Evolutionary conservation across 2,113 vertebrate genomes (phyloP).

Genomic region (Limanda limanda): DNA sequence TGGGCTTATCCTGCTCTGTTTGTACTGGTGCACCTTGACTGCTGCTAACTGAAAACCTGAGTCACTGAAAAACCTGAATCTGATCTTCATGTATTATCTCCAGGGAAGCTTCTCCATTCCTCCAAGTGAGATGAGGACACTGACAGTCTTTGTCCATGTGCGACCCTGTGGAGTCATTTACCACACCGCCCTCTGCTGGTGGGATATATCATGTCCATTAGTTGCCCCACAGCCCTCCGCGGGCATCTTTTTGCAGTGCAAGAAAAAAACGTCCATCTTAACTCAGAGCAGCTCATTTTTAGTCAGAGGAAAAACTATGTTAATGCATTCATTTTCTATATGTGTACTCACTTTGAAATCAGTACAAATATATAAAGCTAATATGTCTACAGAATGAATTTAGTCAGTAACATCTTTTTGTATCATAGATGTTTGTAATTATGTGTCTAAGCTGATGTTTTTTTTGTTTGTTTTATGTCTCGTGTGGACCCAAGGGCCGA

Average conservation of each 20-base stretch:
- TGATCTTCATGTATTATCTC: background rate
- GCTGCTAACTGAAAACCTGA: background rate
- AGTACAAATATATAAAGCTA: too few relatives aligned
- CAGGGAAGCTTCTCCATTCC: background rate
- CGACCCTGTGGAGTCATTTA: constrained; percentile 23
- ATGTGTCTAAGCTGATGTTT: too few relatives aligned
- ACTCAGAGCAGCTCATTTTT: too few relatives aligned
- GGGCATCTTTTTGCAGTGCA: background rate
- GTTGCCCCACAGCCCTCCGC: too few relatives aligned
- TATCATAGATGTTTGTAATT: too few relatives aligned
- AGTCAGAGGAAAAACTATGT: too few relatives aligned
- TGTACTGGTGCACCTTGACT: background rate
- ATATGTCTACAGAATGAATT: too few relatives aligned
- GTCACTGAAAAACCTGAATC: background rate
- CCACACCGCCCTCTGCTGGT: constrained; percentile 64
- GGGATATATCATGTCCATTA: background rate
- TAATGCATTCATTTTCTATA: too few relatives aligned
- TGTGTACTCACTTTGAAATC: too few relatives aligned
- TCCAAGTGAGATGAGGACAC: background rate
- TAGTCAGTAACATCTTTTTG: too few relatives aligned
- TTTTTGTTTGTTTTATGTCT: too few relatives aligned
- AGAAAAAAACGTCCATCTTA: background rate
- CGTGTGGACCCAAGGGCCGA: too few relatives aligned
- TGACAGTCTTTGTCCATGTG: background rate
- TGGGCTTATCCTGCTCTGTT: background rate